A percentile compares a stretch with the other conserved stretches of the same genome.
Conservation (phyloP, 2,888 invertebrate genomes). For the Allophyes oxyacanthae region DNA sequence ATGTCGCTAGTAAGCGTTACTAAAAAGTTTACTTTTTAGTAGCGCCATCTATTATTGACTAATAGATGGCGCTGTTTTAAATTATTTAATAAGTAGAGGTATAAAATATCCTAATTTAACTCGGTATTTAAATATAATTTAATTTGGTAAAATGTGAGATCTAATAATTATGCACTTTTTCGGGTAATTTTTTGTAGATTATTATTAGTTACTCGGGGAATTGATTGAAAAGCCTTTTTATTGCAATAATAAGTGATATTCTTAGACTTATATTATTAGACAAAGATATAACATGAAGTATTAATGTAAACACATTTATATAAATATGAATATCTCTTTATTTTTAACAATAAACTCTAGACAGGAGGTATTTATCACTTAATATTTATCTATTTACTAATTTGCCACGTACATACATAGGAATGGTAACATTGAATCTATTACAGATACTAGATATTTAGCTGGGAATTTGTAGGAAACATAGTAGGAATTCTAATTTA, state of each 20-base stretch:
- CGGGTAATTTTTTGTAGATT: too few species aligned
- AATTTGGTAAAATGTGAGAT: too few species aligned
- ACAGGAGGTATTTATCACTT: slow-evolving; percentile 85
- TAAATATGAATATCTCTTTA: slow-evolving; percentile 87
- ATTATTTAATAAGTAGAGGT: neutral
- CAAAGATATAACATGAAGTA: slow-evolving; percentile 40
- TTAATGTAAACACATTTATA: slow-evolving; percentile 61
- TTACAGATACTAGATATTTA: slow-evolving; percentile 47
- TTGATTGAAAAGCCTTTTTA: slow-evolving; percentile 44
- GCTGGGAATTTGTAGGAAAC: slow-evolving; percentile 49
- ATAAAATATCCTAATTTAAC: too few species aligned
- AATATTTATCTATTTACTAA: slow-evolving; percentile 67
- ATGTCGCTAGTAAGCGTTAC: slow-evolving; percentile 26
- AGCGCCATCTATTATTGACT: too few species aligned
- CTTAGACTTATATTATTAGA: slow-evolving; percentile 34
- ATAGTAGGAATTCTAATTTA: slow-evolving; percentile 58
- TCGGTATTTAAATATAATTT: too few species aligned
- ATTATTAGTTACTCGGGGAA: slow-evolving; percentile 16
- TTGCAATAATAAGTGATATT: slow-evolving; percentile 50
- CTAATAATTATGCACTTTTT: too few species aligned
- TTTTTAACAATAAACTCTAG: slow-evolving; percentile 87
- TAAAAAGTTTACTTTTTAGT: neutral
- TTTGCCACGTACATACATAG: slow-evolving; percentile 69
- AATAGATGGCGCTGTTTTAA: slow-evolving; percentile 31
- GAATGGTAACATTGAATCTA: slow-evolving; percentile 63